A percentile compares a stretch with the other conserved stretches of the same genome.
phyloP scores from a whole-genome alignment of 2,113 vertebrate genomes.

The Ptilonorhynchus violaceus region DNA sequence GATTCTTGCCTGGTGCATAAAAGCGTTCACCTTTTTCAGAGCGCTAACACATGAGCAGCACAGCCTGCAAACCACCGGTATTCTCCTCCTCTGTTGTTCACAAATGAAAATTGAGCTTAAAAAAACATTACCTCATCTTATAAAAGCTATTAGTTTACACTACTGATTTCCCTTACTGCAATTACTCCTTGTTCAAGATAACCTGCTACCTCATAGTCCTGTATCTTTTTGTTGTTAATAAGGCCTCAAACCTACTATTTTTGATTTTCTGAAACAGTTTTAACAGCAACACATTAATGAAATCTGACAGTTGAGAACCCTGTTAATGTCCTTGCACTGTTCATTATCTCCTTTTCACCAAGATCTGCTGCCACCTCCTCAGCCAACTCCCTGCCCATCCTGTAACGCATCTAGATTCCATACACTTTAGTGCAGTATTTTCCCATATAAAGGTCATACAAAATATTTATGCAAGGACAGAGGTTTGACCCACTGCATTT shows the following conservation, averaged over 20 bases:
- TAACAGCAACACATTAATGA: not conserved
- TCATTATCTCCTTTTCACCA: not conserved
- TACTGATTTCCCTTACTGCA: not conserved
- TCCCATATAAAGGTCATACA: not conserved
- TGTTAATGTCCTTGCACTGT: not conserved
- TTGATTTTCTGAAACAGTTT: not conserved
- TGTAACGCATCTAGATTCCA: not conserved
- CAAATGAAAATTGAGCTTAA: not conserved
- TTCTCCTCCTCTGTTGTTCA: not conserved
- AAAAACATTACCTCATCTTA: not conserved
- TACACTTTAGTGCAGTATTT: not conserved
- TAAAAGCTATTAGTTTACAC: not conserved
- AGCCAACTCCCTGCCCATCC: not conserved
- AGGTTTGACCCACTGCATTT: not conserved
- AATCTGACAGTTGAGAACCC: not conserved
- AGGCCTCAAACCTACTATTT: not conserved
- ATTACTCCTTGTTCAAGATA: not conserved
- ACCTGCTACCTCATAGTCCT: not conserved
- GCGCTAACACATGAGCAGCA: not conserved
- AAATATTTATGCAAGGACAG: slow-evolving; percentile 7
- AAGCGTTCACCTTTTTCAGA: not conserved
- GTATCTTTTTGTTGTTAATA: not conserved
- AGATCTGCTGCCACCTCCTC: not conserved
- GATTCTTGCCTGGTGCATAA: not conserved
- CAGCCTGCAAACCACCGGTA: not conserved